Conservation (phyloP, 2,888 invertebrate genomes). For the Orthonychiurus folsomi region DNA sequence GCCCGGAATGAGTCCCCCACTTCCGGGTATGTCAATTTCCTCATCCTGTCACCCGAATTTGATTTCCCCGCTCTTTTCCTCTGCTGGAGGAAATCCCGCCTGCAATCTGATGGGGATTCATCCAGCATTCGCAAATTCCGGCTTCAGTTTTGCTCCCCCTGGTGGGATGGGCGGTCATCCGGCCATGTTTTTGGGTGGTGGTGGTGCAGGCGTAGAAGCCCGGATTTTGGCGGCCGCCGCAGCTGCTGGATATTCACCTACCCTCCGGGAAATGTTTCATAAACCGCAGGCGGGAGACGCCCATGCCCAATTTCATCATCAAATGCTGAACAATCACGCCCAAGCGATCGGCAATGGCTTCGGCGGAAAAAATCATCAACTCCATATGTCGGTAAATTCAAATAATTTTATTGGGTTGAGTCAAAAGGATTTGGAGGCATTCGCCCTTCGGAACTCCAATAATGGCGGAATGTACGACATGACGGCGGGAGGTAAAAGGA, state of each 20-base stretch:
- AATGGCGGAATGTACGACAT: not conserved
- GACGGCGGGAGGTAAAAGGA: not conserved
- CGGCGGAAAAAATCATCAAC: slow-evolving; percentile 9
- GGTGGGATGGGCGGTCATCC: not conserved
- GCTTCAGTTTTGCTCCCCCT: not conserved
- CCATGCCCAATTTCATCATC: slow-evolving; percentile 22
- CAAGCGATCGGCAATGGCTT: slow-evolving; percentile 6
- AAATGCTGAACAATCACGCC: not conserved
- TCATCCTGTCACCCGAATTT: not conserved
- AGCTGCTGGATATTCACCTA: slow-evolving; percentile 32
- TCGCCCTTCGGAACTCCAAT: not conserved
- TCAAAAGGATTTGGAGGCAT: not conserved
- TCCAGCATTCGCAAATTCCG: not conserved
- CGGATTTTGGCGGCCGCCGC: slow-evolving; percentile 31
- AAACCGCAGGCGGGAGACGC: slow-evolving; percentile 10
- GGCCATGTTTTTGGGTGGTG: not conserved
- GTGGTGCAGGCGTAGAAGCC: slow-evolving; percentile 23
- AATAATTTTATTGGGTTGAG: slow-evolving; percentile 31
- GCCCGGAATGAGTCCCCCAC: slow-evolving; percentile 31
- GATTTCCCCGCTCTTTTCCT: not conserved
- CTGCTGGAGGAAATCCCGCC: not conserved
- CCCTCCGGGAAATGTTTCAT: slow-evolving; percentile 12
- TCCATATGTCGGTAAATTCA: slow-evolving; percentile 26
- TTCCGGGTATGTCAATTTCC: slow-evolving; percentile 31
- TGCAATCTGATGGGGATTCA: not conserved